Conservation (phyloP, 1,140 invertebrate genomes). For the Drosophila parabipectinata region DNA sequence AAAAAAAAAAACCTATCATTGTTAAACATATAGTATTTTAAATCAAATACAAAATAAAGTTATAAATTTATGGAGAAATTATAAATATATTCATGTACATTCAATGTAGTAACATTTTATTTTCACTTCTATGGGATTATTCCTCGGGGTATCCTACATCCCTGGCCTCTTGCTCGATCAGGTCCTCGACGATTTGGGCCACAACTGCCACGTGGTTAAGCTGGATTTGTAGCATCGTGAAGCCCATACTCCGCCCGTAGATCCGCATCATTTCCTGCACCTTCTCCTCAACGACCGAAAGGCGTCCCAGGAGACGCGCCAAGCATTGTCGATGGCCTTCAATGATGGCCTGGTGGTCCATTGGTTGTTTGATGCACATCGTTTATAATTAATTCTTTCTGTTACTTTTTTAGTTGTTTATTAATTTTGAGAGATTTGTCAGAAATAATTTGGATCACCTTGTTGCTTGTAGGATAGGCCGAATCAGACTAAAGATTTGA, state of each 20-base stretch:
- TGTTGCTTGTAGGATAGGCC: not conserved
- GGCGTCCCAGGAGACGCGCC: not conserved
- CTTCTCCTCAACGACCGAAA: not conserved
- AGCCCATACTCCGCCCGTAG: not conserved
- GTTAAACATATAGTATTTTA: constrained; percentile 55
- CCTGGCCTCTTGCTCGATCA: not conserved
- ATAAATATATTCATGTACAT: constrained; percentile 8
- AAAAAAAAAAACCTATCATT: constrained; percentile 51
- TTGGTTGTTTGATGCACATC: not conserved
- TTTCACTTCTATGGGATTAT: not conserved
- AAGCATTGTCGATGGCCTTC: not conserved
- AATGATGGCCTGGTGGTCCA: not conserved
- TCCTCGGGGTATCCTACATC: not conserved
- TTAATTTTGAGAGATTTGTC: not conserved
- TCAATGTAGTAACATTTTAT: not conserved
- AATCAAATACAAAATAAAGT: constrained; percentile 13
- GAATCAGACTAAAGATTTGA: not conserved
- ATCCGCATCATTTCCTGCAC: not conserved
- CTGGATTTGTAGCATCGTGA: not conserved
- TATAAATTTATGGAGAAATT: constrained; percentile 31
- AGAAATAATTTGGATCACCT: not conserved
- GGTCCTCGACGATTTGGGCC: not conserved
- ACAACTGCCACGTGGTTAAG: not conserved
- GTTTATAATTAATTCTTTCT: not conserved
- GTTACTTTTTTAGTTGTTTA: not conserved